These are phyloP conservation scores for Drymonia ruficornis DNA, from an alignment of 2,888 invertebrate species.

Conservation along the genomic window DNA sequence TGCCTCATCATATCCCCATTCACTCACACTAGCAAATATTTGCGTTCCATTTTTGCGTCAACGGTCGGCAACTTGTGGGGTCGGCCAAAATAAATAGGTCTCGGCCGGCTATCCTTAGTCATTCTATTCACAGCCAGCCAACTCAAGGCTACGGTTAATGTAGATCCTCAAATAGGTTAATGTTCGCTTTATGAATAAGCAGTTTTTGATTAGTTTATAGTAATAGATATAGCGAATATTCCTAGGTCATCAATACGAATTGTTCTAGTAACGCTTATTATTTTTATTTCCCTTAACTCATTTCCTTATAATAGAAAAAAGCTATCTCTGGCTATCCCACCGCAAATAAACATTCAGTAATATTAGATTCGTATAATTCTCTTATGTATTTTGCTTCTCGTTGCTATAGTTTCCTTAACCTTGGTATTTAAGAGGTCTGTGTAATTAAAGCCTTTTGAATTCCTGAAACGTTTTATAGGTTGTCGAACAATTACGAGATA, in stretches of 20 bases:
- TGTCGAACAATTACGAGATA: constrained; percentile 7
- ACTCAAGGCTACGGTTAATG: constrained; percentile 38
- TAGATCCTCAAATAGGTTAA: constrained; percentile 28
- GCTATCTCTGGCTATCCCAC: no score
- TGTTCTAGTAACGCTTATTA: no score
- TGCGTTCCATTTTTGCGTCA: constrained; percentile 46
- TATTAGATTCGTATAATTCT: background rate
- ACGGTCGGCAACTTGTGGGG: constrained; percentile 33
- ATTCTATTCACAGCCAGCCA: constrained; percentile 22
- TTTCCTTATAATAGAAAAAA: no score
- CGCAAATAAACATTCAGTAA: no score
- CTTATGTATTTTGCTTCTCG: constrained; percentile 8
- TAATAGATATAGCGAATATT: no score
- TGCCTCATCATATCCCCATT: constrained; percentile 31
- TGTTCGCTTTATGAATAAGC: constrained; percentile 17
- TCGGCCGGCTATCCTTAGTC: constrained; percentile 42
- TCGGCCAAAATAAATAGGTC: constrained; percentile 60
- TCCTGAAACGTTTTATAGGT: constrained; percentile 18
- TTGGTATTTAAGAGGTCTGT: constrained; percentile 32
- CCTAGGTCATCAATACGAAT: no score
- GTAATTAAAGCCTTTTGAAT: constrained; percentile 15
- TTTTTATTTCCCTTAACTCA: no score
- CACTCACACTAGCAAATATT: constrained; percentile 41
- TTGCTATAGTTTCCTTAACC: constrained; percentile 19
- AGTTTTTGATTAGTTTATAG: background rate